These are phyloP conservation scores for Astropecten irregularis DNA, from an alignment of 53 echinoderm and acorn worm species.

Conservation along the genomic window DNA sequence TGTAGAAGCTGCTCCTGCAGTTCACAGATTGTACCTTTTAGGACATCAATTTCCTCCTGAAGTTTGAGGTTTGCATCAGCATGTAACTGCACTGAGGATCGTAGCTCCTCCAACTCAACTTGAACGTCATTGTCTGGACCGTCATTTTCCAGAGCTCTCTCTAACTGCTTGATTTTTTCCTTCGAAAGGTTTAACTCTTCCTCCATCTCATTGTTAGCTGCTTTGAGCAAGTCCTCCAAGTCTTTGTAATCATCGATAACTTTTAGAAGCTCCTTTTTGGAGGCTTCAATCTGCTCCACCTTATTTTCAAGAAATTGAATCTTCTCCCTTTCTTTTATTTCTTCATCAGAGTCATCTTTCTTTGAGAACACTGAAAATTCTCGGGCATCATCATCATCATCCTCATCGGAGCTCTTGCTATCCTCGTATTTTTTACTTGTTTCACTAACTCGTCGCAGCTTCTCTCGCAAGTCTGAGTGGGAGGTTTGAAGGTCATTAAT, in stretches of 20 bases:
- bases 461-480: constrained; percentile 70
- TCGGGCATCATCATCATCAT: constrained; percentile 14
- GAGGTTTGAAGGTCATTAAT: constrained; percentile 77
- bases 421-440: neutral
- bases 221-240: constrained; percentile 20
- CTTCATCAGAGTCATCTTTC: neutral
- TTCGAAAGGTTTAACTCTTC: constrained; percentile 19
- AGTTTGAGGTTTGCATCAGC: constrained; percentile 23
- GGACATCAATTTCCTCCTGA: constrained; percentile 4
- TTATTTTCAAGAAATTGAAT: constrained; percentile 50
- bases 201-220: neutral
- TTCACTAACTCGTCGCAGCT: constrained; percentile 45
- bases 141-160: constrained; percentile 7
- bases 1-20: constrained; percentile 39
- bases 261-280: constrained; percentile 27
- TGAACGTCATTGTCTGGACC: constrained; percentile 39
- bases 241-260: constrained; percentile 30
- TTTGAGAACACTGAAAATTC: constrained; percentile 37
- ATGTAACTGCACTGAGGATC: neutral
- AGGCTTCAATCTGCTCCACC: constrained; percentile 28
- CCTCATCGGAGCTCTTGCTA: constrained; percentile 49
- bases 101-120: constrained; percentile 29
- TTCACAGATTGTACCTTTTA: constrained; percentile 12
- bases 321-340: neutral
- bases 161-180: constrained; percentile 49